Percentiles rank a stretch among this genome's conserved stretches.
Evolutionary conservation across 35 echinoderm and acorn worm genomes (phyloP).

Genomic region (Amphiura filiformis): DNA sequence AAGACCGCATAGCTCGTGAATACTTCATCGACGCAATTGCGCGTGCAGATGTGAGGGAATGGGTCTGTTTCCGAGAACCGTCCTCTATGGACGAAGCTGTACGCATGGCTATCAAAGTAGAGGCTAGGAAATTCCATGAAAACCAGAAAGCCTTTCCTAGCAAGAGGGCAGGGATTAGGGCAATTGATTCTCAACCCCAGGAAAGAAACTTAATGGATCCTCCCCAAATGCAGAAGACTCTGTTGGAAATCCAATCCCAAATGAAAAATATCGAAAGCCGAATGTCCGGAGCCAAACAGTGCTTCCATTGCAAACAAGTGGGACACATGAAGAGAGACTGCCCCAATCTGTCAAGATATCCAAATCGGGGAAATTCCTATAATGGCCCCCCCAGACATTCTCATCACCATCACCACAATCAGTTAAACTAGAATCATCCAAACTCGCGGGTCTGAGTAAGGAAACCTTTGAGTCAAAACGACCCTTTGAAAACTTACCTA

Average conservation of each 20-base stretch:
- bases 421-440: no score
- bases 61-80: constrained; percentile 36
- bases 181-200: not conserved
- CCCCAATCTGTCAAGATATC: no score
- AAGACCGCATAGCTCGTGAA: constrained; percentile 17
- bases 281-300: no score
- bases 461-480: not conserved
- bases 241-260: no score
- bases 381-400: no score
- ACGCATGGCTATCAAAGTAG: constrained; percentile 34
- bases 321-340: no score
- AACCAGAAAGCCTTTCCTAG: not conserved
- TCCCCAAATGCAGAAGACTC: no score
- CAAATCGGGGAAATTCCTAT: no score
- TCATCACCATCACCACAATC: no score
- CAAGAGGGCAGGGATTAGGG: constrained; percentile 1
- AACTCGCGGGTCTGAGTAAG: not conserved
- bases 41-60: constrained; percentile 28
- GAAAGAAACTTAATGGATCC: not conserved
- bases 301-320: no score
- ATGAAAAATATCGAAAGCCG: no score
- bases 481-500: no score
- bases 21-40: constrained; percentile 54
- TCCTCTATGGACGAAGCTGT: constrained; percentile 33
- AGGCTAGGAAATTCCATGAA: constrained; percentile 29